Evolutionary conservation across 2,797 vertebrate species (phyloP).

Genomic region (Microcaecilia unicolor): DNA sequence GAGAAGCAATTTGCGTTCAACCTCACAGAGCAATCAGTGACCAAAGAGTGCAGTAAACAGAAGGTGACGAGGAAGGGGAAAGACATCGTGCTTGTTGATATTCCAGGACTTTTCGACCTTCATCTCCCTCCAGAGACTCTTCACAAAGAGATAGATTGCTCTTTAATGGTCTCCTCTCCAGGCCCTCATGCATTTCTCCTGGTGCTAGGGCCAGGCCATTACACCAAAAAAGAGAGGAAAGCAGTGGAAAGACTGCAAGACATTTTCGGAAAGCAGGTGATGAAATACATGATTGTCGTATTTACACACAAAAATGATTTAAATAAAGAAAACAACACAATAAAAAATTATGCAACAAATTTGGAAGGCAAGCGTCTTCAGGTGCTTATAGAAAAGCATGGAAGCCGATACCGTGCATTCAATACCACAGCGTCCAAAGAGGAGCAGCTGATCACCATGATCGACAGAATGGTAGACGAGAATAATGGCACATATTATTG

Average conservation of each 20-base stretch:
- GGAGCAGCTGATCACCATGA: slow-evolving; percentile 2
- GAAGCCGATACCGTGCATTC: not conserved
- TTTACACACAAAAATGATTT: slow-evolving; percentile 1
- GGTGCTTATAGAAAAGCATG: not conserved
- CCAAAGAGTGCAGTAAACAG: not conserved
- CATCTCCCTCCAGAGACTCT: rapidly evolving
- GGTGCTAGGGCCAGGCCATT: slow-evolving; percentile 1
- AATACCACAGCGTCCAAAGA: not conserved
- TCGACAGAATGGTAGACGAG: not conserved
- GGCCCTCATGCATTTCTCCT: not conserved
- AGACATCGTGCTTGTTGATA: slow-evolving; percentile 1
- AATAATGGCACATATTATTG: too few species aligned
- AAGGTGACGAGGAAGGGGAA: not conserved
- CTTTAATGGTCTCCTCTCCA: not conserved
- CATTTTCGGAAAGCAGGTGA: not conserved
- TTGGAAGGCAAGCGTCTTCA: rapidly evolving
- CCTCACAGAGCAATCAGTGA: not conserved
- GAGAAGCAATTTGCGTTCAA: not conserved
- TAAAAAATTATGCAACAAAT: rapidly evolving
- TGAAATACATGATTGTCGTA: slow-evolving; percentile 1
- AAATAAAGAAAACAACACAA: rapidly evolving
- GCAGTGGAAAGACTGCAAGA: not conserved
- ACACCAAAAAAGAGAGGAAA: not conserved
- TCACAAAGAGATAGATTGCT: not conserved
- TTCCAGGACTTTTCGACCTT: slow-evolving; percentile 17